A percentile compares a stretch with the other conserved stretches of the same genome.
These are phyloP conservation scores for Genyomyrus donnyi DNA, from an alignment of 2,113 vertebrate species.

Conservation along the genomic window DNA sequence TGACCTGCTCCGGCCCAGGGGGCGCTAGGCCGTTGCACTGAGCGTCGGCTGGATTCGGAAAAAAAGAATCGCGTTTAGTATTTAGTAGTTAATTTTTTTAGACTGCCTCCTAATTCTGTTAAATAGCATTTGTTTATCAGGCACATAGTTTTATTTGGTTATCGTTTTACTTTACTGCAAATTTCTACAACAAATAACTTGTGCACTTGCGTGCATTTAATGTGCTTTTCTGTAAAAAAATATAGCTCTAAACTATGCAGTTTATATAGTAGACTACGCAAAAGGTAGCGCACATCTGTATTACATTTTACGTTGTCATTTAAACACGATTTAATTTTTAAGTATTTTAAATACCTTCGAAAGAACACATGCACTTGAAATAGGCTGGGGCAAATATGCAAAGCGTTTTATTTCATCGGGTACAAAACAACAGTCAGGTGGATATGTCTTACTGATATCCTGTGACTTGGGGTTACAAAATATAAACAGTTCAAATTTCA, in stretches of 20 bases:
- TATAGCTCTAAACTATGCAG: neutral
- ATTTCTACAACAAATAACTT: neutral
- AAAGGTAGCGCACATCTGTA: neutral
- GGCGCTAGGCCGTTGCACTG: constrained; percentile 68
- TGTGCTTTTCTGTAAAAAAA: neutral
- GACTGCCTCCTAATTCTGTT: neutral
- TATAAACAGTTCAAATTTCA: neutral
- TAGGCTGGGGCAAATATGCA: neutral
- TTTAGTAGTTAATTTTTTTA: constrained; percentile 14
- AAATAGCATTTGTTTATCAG: neutral
- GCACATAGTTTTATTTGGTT: neutral
- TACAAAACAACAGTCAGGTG: neutral
- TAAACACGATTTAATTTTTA: neutral
- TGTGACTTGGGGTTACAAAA: neutral
- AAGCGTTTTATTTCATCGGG: neutral
- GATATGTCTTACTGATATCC: neutral
- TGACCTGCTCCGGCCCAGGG: constrained; percentile 84
- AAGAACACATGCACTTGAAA: neutral
- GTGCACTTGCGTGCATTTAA: neutral
- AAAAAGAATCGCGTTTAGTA: neutral
- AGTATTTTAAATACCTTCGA: neutral
- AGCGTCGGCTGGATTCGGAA: neutral
- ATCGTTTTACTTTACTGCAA: neutral
- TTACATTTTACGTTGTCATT: neutral
- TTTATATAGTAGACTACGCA: neutral